phyloP scores from a whole-genome alignment of 2,113 vertebrate species.

The Campylorhamphus procurvoides region DNA sequence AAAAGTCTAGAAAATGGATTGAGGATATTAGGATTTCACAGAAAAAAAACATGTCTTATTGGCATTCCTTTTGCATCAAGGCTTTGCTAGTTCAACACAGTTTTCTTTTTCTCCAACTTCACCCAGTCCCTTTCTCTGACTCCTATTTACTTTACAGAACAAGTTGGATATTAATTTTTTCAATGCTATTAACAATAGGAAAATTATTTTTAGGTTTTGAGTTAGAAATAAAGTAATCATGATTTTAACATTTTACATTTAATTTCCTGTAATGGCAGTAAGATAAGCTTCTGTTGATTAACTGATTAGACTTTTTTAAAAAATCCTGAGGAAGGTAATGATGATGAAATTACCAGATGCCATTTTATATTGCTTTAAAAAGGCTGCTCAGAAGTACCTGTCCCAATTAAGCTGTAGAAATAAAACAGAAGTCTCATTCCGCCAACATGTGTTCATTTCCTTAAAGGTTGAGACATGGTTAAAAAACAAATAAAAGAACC shows the following conservation, averaged over 20 bases:
- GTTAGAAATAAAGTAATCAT: not conserved
- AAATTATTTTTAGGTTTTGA: not conserved
- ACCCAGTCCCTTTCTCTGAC: not conserved
- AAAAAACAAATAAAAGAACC: not conserved
- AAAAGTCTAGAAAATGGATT: constrained; percentile 84
- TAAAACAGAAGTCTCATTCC: not conserved
- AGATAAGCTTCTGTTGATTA: not conserved
- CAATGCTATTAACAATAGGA: not conserved
- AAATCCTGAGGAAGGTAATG: not conserved
- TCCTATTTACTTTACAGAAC: not conserved
- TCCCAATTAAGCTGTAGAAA: not conserved
- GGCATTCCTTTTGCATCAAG: not conserved
- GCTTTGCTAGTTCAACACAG: not conserved
- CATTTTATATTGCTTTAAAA: not conserved
- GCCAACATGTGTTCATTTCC: not conserved
- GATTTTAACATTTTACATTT: not conserved
- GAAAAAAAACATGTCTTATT: not conserved
- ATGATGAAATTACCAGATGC: not conserved
- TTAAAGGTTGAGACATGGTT: not conserved
- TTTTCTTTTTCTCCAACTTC: not conserved
- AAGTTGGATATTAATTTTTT: not conserved
- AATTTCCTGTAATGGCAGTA: not conserved
- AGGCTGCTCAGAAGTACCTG: not conserved
- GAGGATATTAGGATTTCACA: not conserved
- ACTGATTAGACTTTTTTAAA: not conserved